A percentile compares a stretch with the other conserved stretches of the same genome.
These are phyloP conservation scores for Tachycineta bicolor DNA, from an alignment of 2,113 vertebrate species.

Conservation along the genomic window DNA sequence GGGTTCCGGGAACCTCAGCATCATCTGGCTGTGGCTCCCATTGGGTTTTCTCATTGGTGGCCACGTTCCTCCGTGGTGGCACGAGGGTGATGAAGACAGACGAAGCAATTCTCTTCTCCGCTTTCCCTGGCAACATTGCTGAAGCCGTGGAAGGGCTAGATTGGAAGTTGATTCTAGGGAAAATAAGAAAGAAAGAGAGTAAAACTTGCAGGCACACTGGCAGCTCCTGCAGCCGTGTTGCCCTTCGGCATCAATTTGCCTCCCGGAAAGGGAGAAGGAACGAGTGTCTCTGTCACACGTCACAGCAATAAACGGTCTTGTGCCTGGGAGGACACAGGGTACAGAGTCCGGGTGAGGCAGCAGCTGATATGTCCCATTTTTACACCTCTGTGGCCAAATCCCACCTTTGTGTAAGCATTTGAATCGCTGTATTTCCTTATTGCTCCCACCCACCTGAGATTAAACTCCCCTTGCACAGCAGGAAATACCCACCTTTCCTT, in stretches of 20 bases:
- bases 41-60: background rate
- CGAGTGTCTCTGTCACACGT: rapidly evolving
- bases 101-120: slow-evolving; percentile 85
- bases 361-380: background rate
- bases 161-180: background rate
- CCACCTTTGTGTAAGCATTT: background rate
- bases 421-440: background rate
- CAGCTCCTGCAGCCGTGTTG: background rate
- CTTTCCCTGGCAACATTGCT: slow-evolving; percentile 48
- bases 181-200: background rate
- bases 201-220: rapidly evolving
- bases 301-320: background rate
- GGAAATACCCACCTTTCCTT: background rate
- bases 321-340: background rate
- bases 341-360: background rate
- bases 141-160: rapidly evolving
- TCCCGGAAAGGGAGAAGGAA: slow-evolving; percentile 29
- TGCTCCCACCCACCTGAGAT: background rate
- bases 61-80: slow-evolving; percentile 67
- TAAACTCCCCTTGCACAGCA: background rate
- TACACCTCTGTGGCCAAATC: background rate
- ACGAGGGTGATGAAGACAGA: slow-evolving; percentile 90
- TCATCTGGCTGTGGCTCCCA: rapidly evolving
- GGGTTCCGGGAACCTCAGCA: rapidly evolving
- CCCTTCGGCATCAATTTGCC: background rate